These are phyloP conservation scores for Toxotes jaculatrix DNA, from an alignment of 2,113 vertebrate genomes.

Conservation along the genomic window DNA sequence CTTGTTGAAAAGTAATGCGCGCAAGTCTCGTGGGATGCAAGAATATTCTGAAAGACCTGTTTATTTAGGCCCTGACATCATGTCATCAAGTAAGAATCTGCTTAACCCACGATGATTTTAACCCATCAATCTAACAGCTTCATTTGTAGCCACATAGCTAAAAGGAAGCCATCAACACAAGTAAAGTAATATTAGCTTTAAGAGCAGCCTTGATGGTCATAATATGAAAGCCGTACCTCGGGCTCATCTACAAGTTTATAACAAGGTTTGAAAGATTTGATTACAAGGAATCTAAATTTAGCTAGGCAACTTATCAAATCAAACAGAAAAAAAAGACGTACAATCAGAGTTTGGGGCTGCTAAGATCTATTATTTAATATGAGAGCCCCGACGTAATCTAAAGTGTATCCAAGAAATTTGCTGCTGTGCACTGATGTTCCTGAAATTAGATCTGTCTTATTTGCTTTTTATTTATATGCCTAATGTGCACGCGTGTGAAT, in stretches of 20 bases:
- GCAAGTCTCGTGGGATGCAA: neutral
- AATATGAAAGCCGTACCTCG: conserved; percentile 44
- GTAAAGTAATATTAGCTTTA: conserved; percentile 57
- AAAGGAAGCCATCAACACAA: conserved; percentile 24
- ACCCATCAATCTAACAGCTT: conserved; percentile 1
- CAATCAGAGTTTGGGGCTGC: conserved; percentile 70
- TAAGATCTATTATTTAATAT: conserved; percentile 80
- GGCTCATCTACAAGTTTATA: conserved; percentile 63
- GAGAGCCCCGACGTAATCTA: conserved; percentile 63
- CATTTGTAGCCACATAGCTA: neutral
- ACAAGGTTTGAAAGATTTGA: conserved; percentile 76
- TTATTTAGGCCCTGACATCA: neutral
- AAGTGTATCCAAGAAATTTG: conserved; percentile 71
- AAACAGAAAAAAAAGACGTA: conserved; percentile 64
- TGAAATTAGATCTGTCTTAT: conserved; percentile 79
- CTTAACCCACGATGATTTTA: neutral
- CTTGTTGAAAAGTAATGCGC: conserved; percentile 8
- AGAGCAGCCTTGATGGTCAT: conserved; percentile 36
- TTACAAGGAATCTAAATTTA: conserved; percentile 80
- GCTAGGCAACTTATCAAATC: conserved; percentile 78
- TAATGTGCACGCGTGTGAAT: conserved; percentile 74
- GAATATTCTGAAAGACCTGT: neutral
- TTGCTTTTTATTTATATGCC: conserved; percentile 74
- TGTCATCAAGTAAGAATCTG: neutral
- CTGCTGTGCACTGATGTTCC: conserved; percentile 63